Evolutionary conservation across 2,797 vertebrate genomes (phyloP).

Genomic region (Helarctos malayanus): DNA sequence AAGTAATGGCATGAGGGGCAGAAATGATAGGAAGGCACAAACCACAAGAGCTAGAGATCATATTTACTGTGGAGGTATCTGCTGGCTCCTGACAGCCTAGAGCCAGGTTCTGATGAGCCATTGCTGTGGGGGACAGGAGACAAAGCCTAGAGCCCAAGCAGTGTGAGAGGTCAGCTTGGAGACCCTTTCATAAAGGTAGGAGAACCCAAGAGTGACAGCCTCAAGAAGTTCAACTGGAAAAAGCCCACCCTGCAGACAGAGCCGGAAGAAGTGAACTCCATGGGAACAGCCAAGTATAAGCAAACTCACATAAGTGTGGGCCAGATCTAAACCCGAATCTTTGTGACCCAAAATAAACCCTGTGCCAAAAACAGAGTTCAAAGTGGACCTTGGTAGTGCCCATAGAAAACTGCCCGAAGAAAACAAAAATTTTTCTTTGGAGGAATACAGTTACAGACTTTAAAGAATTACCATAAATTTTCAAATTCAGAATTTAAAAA

Average conservation of each 20-base stretch:
- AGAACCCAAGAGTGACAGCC: background rate
- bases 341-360: background rate
- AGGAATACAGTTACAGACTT: background rate
- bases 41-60: background rate
- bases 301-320: background rate
- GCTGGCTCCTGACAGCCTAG: background rate
- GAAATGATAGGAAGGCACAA: conserved; percentile 49
- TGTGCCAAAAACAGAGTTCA: background rate
- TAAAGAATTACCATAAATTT: conserved; percentile 37
- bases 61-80: conserved; percentile 19
- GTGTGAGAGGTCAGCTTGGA: background rate
- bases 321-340: background rate
- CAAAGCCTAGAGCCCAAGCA: background rate
- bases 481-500: conserved; percentile 16
- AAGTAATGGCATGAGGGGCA: background rate
- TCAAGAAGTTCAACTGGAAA: background rate
- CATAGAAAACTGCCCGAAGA: conserved; percentile 23
- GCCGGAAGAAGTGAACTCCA: background rate
- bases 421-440: conserved; percentile 28
- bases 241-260: background rate
- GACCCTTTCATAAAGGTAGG: background rate
- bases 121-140: background rate
- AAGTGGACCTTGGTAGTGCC: background rate
- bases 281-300: background rate
- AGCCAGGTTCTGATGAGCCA: conserved; percentile 39